Conservation (phyloP, 2,888 invertebrate genomes). For the Chymomyza caudatula region DNA sequence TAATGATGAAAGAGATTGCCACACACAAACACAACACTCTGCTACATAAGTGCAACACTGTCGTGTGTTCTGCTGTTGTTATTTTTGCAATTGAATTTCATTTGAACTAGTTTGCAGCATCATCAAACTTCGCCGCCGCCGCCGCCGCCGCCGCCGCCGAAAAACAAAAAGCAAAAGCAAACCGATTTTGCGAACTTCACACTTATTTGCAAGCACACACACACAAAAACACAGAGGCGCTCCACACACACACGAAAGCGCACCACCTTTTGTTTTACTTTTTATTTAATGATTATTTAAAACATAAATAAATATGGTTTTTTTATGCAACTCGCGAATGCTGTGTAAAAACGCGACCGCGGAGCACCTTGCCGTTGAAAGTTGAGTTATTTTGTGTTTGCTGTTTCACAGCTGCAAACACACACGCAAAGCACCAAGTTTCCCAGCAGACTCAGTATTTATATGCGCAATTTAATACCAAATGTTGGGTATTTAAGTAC, state of each 20-base stretch:
- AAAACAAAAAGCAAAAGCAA: slow-evolving; percentile 25
- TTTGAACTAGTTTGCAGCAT: neutral
- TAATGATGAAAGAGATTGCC: slow-evolving; percentile 49
- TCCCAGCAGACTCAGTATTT: neutral
- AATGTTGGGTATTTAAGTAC: neutral
- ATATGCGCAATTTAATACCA: neutral
- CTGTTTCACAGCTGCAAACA: neutral
- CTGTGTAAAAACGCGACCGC: neutral
- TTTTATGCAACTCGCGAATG: neutral
- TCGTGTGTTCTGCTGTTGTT: slow-evolving; percentile 15
- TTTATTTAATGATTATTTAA: neutral
- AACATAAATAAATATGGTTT: neutral
- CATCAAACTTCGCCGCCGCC: slow-evolving; percentile 21
- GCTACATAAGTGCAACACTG: slow-evolving; percentile 10
- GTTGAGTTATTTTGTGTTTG: neutral
- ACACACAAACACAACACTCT: slow-evolving; percentile 22
- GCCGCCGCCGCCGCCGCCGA: slow-evolving; percentile 25
- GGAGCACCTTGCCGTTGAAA: neutral
- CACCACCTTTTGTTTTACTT: neutral
- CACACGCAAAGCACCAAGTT: neutral
- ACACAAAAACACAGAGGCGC: neutral
- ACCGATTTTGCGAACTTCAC: slow-evolving; percentile 14
- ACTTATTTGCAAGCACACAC: slow-evolving; percentile 19
- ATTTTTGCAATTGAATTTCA: neutral
- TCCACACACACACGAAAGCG: neutral